These are phyloP conservation scores for Thymallus thymallus DNA, from an alignment of 2,113 vertebrate genomes.

Conservation along the genomic window DNA sequence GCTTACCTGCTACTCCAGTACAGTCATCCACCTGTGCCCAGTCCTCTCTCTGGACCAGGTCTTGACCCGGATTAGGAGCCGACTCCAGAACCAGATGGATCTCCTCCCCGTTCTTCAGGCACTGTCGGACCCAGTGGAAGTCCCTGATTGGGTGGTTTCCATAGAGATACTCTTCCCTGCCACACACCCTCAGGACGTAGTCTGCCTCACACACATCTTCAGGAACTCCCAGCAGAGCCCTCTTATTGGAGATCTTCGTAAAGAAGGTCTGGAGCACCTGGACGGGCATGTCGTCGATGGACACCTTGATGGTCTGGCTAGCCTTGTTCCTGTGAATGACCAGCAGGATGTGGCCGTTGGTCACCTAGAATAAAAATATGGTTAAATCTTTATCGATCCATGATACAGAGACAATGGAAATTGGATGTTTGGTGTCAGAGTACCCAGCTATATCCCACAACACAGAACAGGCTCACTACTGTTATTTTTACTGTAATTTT, in stretches of 20 bases:
- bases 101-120: constrained; percentile 92
- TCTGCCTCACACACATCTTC: constrained; percentile 83
- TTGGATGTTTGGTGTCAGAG: too few species aligned
- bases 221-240: constrained; percentile 85
- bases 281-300: constrained; percentile 85
- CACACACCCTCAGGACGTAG: constrained; percentile 91
- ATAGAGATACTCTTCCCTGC: constrained; percentile 92
- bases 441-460: too few species aligned
- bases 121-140: constrained; percentile 94
- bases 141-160: constrained; percentile 86
- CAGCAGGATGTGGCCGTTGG: constrained; percentile 83
- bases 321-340: constrained; percentile 86
- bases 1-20: constrained; percentile 85
- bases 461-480: too few species aligned
- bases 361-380: constrained; percentile 48
- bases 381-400: too few species aligned
- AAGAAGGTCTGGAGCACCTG: constrained; percentile 89
- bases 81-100: constrained; percentile 90
- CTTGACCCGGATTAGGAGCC: constrained; percentile 80
- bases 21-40: constrained; percentile 97
- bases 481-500: too few species aligned
- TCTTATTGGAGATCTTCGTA: constrained; percentile 88
- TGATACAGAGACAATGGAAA: too few species aligned
- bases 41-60: constrained; percentile 90
- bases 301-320: constrained; percentile 94